phyloP scores from a whole-genome alignment of 2,797 vertebrate species.

The Philypnodon macrostomus region DNA sequence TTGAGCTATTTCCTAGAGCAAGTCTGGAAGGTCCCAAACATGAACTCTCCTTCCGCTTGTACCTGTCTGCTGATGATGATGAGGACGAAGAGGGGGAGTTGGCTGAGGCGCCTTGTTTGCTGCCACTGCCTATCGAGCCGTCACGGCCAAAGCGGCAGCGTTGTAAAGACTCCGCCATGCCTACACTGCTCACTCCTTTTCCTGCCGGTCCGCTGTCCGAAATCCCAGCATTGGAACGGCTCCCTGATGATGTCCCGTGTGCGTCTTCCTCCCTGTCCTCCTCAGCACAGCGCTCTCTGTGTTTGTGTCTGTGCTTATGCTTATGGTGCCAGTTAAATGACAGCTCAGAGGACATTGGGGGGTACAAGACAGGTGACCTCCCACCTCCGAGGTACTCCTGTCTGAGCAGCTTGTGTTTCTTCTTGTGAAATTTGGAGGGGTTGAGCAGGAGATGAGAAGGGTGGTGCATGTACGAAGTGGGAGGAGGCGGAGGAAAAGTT shows the following conservation, averaged over 20 bases:
- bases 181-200: conserved; percentile 57
- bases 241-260: conserved; percentile 56
- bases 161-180: conserved; percentile 84
- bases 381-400: conserved; percentile 86
- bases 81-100: conserved; percentile 84
- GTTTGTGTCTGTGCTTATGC: conserved; percentile 93
- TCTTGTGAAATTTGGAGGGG: conserved; percentile 97
- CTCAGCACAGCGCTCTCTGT: conserved; percentile 86
- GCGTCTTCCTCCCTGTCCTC: conserved; percentile 69
- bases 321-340: conserved; percentile 98
- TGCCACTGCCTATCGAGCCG: conserved; percentile 55
- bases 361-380: conserved; percentile 87
- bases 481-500: conserved; percentile 89
- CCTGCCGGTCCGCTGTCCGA: conserved; percentile 61
- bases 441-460: conserved; percentile 90
- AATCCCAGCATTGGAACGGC: conserved; percentile 45
- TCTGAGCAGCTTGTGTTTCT: conserved; percentile 94
- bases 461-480: conserved; percentile 92
- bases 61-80: conserved; percentile 85
- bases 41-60: conserved; percentile 89
- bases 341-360: conserved; percentile 92
- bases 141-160: conserved; percentile 91
- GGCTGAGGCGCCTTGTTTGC: conserved; percentile 77
- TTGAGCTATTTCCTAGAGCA: conserved; percentile 65
- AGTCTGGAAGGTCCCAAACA: conserved; percentile 83